A percentile compares a stretch with the other conserved stretches of the same genome.
phyloP scores from a whole-genome alignment of 2,113 vertebrate species.

The Pavo muticus region DNA sequence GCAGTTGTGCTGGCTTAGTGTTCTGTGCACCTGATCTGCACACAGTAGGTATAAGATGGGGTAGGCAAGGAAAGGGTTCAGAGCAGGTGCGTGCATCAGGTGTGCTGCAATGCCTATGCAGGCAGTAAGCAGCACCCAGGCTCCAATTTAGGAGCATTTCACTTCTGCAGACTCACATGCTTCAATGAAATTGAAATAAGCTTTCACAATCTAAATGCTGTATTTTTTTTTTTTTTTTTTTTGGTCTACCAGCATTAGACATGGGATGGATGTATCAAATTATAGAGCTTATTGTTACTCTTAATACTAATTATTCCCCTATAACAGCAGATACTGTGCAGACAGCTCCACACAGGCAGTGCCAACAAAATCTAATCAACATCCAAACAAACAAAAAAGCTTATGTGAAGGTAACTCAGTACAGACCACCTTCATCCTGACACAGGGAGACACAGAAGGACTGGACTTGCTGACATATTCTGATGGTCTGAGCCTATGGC shows the following conservation, averaged over 20 bases:
- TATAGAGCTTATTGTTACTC: neutral
- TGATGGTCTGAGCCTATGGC: neutral
- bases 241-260: neutral
- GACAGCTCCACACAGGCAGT: neutral
- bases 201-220: neutral
- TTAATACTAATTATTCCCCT: neutral
- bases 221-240: neutral
- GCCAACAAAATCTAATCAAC: neutral
- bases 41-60: too few relatives aligned
- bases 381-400: neutral
- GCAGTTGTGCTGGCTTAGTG: neutral
- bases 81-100: neutral
- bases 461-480: neutral
- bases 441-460: neutral
- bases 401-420: neutral
- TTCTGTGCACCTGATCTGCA: neutral
- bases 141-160: fast-evolving
- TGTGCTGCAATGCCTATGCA: neutral
- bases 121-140: neutral
- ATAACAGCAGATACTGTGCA: neutral
- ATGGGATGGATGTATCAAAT: fast-evolving
- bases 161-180: neutral
- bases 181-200: neutral
- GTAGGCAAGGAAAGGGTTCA: neutral
- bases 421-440: neutral